Evolutionary conservation across 2,888 invertebrate species (phyloP).

Genomic region (Leptarthrus brevirostris): DNA sequence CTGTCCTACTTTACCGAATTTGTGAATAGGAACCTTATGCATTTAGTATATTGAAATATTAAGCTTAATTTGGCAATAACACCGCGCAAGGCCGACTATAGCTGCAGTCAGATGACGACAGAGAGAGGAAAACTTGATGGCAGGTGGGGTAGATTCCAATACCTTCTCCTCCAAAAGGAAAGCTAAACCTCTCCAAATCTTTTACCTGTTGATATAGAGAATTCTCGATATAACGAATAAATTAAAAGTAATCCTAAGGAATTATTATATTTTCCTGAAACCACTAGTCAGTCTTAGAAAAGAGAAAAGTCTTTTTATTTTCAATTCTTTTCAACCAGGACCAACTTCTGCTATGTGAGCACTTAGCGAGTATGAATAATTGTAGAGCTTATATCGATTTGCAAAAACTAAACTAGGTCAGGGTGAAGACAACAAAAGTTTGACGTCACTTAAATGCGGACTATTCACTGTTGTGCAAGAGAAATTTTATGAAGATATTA

Average conservation of each 20-base stretch:
- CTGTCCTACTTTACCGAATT: constrained; percentile 6
- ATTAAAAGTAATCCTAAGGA: neutral
- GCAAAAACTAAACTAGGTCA: constrained; percentile 9
- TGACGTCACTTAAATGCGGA: constrained; percentile 25
- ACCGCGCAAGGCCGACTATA: constrained; percentile 12
- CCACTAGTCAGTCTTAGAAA: neutral
- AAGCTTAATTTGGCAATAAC: constrained; percentile 3
- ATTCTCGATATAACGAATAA: neutral
- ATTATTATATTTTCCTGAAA: constrained; percentile 17
- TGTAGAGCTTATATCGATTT: constrained; percentile 14
- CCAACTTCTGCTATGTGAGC: neutral
- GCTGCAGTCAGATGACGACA: constrained; percentile 33
- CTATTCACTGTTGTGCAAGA: neutral
- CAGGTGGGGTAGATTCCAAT: too few relatives aligned
- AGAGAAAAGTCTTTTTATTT: neutral
- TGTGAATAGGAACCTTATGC: neutral
- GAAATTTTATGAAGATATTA: too few relatives aligned
- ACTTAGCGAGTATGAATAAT: neutral
- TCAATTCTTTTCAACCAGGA: neutral
- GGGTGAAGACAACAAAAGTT: constrained; percentile 25
- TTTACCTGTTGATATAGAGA: constrained; percentile 9
- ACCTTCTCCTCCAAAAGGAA: too few relatives aligned
- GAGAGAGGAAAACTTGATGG: neutral
- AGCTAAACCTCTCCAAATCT: too few relatives aligned
- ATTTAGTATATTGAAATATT: neutral